A percentile compares a stretch with the other conserved stretches of the same genome.
These are phyloP conservation scores for Anniella stebbinsi DNA, from an alignment of 2,797 vertebrate species.

Conservation along the genomic window DNA sequence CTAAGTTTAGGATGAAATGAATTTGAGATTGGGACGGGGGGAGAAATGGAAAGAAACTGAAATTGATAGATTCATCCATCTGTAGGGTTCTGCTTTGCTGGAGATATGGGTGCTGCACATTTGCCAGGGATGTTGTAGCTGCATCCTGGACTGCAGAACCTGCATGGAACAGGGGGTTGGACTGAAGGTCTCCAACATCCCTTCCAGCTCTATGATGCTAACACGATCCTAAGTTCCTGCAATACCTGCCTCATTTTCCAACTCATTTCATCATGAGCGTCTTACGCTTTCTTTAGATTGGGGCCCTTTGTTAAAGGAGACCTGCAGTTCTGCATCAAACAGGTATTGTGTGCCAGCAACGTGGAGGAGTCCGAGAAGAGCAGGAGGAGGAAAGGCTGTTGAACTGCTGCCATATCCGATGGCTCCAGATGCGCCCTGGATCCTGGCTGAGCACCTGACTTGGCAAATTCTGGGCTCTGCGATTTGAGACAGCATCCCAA, in stretches of 20 bases:
- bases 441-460: slow-evolving; percentile 61
- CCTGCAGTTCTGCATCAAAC: background rate
- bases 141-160: no score
- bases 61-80: no score
- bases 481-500: slow-evolving; percentile 76
- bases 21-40: no score
- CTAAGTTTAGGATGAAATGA: no score
- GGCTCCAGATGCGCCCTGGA: slow-evolving; percentile 72
- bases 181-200: no score
- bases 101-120: no score
- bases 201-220: no score
- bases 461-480: slow-evolving; percentile 73
- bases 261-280: no score
- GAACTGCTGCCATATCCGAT: slow-evolving; percentile 70
- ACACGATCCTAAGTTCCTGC: background rate
- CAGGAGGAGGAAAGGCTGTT: background rate
- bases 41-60: no score
- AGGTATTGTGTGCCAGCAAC: slow-evolving; percentile 19
- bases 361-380: slow-evolving; percentile 5
- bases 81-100: no score
- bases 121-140: no score
- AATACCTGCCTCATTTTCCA: background rate
- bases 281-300: background rate
- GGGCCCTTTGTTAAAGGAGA: background rate
- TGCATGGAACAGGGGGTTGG: no score